These are phyloP conservation scores for Esox lucius DNA, from an alignment of 2,797 vertebrate species.

Conservation along the genomic window DNA sequence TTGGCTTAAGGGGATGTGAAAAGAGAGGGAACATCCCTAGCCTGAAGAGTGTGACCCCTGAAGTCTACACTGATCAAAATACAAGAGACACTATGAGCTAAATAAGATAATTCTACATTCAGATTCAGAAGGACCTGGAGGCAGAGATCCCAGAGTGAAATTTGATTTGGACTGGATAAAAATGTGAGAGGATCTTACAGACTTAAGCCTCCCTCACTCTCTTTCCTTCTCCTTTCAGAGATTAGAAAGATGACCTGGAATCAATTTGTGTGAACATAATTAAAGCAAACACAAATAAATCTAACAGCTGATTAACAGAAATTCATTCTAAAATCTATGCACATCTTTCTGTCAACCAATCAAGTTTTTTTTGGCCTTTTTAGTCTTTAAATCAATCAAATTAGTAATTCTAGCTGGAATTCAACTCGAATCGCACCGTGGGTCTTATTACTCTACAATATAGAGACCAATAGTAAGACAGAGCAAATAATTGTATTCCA, in stretches of 20 bases:
- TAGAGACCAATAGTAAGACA: too few relatives aligned
- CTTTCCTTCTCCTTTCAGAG: background rate
- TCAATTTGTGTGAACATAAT: background rate
- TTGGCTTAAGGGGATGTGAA: conserved; percentile 3
- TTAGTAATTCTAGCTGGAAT: too few relatives aligned
- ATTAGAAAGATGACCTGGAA: background rate
- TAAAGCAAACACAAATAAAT: background rate
- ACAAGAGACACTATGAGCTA: conserved; percentile 11
- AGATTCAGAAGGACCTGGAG: conserved; percentile 22
- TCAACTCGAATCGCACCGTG: too few relatives aligned
- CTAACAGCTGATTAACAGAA: too few relatives aligned
- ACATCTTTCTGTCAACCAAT: too few relatives aligned
- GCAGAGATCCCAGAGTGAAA: conserved; percentile 3
- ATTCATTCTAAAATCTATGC: too few relatives aligned
- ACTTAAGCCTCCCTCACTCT: background rate
- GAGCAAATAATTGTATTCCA: too few relatives aligned
- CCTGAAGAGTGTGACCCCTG: conserved; percentile 9
- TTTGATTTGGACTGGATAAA: conserved; percentile 11
- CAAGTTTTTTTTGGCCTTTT: too few relatives aligned
- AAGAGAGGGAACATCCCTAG: conserved; percentile 19
- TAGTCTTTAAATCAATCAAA: too few relatives aligned
- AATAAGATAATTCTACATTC: background rate
- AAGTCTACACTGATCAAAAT: conserved; percentile 11
- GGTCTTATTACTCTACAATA: too few relatives aligned
- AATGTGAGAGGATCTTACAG: background rate